These are phyloP conservation scores for Zele albiditarsus DNA, from an alignment of 2,888 invertebrate species.

Conservation along the genomic window DNA sequence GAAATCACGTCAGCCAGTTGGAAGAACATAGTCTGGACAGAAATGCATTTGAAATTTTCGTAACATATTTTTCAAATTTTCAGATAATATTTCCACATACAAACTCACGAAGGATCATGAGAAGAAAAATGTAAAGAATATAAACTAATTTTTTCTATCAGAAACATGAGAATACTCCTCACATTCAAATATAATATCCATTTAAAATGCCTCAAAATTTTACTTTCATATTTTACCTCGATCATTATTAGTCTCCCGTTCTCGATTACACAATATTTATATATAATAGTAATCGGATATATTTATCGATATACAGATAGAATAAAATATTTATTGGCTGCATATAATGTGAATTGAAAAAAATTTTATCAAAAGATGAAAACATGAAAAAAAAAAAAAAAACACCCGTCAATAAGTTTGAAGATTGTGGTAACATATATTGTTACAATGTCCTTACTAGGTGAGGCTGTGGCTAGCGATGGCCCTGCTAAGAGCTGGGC, in stretches of 20 bases:
- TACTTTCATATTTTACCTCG: not conserved
- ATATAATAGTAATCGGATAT: not conserved
- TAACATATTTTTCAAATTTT: no score
- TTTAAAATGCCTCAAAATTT: not conserved
- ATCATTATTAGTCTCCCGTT: not conserved
- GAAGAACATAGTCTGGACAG: no score
- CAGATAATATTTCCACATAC: no score
- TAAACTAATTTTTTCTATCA: no score
- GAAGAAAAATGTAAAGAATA: no score
- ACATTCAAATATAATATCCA: not conserved
- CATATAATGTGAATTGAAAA: not conserved
- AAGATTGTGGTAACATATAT: slow-evolving; percentile 70
- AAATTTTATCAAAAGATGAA: slow-evolving; percentile 36
- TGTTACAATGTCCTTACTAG: slow-evolving; percentile 72
- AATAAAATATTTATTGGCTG: not conserved
- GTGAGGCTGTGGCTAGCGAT: slow-evolving; percentile 73
- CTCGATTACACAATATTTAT: not conserved
- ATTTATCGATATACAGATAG: not conserved
- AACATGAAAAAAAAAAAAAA: slow-evolving; percentile 39
- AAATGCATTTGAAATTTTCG: no score
- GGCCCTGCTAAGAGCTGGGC: slow-evolving; percentile 73
- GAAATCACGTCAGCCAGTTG: no score
- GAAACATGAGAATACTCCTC: no score
- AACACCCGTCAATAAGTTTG: slow-evolving; percentile 34
- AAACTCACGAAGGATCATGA: no score